Evolutionary conservation across 2,113 vertebrate genomes (phyloP), one percentile per base, ranked within the genome.

Genomic region (Eudyptes chrysolophus): DNA sequence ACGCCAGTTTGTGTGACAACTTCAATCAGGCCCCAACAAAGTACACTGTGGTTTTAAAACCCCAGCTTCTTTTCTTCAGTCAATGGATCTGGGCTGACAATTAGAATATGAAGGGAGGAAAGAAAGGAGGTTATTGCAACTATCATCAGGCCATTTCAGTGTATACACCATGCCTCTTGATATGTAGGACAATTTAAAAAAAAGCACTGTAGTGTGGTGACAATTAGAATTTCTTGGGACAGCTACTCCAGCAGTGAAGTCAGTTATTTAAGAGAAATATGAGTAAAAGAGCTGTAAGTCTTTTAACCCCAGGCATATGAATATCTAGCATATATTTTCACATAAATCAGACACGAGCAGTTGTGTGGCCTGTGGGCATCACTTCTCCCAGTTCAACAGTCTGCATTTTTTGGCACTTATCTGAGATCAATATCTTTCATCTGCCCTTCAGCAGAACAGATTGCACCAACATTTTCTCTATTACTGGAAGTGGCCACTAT

Each of bases 1-100:
- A 20, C 36, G 46, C 68, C 3, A 1, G 30, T 32, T 46, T 5
- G 0, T 4, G 11, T 52, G 36, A 54, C 7, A 44, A 24, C 6
- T 68, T 46, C 36, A 66, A 44, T 40, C 16, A 76, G 20, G 22
- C 15, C 49, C 46, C 84, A 58, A 87, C 61, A 69, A 79, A 89
- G 30, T 36, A 52, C 54, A 36, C 13, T 16, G n/a, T 34, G 66
- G 54, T 10, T 87, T 90, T 62, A 36, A 95, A 87, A 61, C 27
- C 9, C 10, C 54, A 16, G 6, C 5, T n/a, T 15, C 30, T 94
- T 64, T n/a, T 32, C 13, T 52, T 66, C 44, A 79, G 48, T 9
- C 8, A 15, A 5, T 36, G 57, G 60, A 52, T 69, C 46, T 66
- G 66, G 27, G 34, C 9, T 19, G 57, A 40, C 29, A 87, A 83